phyloP scores from a whole-genome alignment of 2,113 vertebrate genomes.

The Dendrocopos noguchii region DNA sequence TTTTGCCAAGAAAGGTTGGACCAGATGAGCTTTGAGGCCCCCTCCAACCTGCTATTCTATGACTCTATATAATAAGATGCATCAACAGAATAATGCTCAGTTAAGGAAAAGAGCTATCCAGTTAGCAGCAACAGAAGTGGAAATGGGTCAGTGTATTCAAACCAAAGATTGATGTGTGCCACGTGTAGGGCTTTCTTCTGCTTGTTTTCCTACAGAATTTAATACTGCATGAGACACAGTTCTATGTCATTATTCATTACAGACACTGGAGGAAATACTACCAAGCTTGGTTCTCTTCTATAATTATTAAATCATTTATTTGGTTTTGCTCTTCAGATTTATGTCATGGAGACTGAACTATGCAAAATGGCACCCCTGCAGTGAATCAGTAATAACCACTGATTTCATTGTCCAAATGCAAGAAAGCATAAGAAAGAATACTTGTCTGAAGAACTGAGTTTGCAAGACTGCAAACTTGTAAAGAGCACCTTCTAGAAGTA shows the following conservation, averaged over 20 bases:
- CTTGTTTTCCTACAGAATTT: background rate
- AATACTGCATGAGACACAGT: background rate
- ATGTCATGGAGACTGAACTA: background rate
- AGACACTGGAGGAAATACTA: background rate
- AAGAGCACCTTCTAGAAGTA: conserved; percentile 25
- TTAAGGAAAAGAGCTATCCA: too few relatives aligned
- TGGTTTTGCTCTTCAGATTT: conserved; percentile 35
- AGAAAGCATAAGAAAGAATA: conserved; percentile 25
- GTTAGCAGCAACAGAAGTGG: background rate
- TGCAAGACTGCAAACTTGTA: background rate
- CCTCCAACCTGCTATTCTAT: too few relatives aligned
- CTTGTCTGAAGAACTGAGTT: conserved; percentile 7
- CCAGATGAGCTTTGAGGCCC: too few relatives aligned
- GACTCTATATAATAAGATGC: too few relatives aligned
- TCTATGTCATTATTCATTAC: background rate
- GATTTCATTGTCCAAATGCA: conserved; percentile 33
- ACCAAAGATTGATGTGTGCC: background rate
- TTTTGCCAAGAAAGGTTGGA: background rate
- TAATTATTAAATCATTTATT: conserved; percentile 14
- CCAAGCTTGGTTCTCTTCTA: background rate
- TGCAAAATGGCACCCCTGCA: conserved; percentile 10
- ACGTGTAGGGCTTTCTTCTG: background rate
- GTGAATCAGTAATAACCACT: conserved; percentile 11
- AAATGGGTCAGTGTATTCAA: background rate
- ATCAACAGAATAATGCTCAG: too few relatives aligned